phyloP scores from a whole-genome alignment of 2,797 vertebrate species.

The Parauchenoglanis punctatus region DNA sequence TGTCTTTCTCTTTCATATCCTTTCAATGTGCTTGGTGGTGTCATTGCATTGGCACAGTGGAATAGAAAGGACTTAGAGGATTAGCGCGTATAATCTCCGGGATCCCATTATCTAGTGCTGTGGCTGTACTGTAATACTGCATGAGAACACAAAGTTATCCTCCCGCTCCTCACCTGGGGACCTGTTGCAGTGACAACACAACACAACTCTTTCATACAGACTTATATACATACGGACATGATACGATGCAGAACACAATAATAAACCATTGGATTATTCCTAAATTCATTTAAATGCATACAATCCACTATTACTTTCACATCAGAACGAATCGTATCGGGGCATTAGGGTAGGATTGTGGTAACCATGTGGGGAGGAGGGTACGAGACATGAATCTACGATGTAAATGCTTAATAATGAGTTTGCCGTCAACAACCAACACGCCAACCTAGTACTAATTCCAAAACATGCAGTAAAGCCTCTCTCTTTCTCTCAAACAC shows the following conservation, averaged over 20 bases:
- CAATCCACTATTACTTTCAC: background rate
- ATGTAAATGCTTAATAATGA: too few species aligned
- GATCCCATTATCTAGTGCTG: slow-evolving; percentile 49
- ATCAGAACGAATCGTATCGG: too few species aligned
- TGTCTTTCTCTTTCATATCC: slow-evolving; percentile 29
- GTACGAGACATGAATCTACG: too few species aligned
- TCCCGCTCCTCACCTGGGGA: slow-evolving; percentile 24
- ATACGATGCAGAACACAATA: background rate
- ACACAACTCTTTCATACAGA: background rate
- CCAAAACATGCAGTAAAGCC: too few species aligned
- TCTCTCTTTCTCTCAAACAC: too few species aligned
- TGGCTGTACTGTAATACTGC: slow-evolving; percentile 57
- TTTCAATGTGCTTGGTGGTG: slow-evolving; percentile 22
- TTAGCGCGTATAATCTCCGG: slow-evolving; percentile 52
- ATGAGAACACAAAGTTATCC: slow-evolving; percentile 22
- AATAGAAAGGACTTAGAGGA: slow-evolving; percentile 52
- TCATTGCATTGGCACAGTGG: slow-evolving; percentile 42
- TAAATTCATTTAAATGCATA: background rate
- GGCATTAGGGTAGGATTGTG: too few species aligned
- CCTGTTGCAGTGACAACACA: background rate
- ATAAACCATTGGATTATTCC: background rate
- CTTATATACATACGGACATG: too few species aligned
- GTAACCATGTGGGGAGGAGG: too few species aligned
- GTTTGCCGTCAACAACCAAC: too few species aligned
- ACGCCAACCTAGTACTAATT: too few species aligned